Evolutionary conservation across 2,888 invertebrate species (phyloP), one percentile per base, ranked within the genome.

Genomic region (Phania funesta): DNA sequence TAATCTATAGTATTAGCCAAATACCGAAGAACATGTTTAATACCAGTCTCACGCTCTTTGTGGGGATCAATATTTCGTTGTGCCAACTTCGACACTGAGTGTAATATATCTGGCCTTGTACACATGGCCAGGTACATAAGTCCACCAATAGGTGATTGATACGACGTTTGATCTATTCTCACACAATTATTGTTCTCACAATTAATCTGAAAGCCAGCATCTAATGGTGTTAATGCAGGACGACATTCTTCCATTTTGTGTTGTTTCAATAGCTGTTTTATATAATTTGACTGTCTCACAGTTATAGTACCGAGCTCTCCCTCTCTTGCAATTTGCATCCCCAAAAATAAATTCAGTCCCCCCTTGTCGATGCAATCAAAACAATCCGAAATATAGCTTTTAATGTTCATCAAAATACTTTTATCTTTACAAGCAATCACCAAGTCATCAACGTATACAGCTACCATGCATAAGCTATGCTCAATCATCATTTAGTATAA

Each of bases 1-100:
- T 48, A 24, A 8, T 71, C 20, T 13, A 38, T 54, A 2, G 76
- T 62, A 32, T n/a, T 62, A 24, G 64, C 44, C 46, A 64, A 54
- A 35, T 70, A 77, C 3, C 78, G 24, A 18, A 78, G 46, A 29
- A 71, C 16, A 29, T 78, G 77, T 20, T 56, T 70, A 22, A 78
- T 71, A 22, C 58, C 64, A 11, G 60, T 62, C 26, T 68, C 68
- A 48, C 76, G 70, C 26, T 75, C 80, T n/a, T 56, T 65, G 9
- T 75, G 75, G 6, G 80, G 80, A 18, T 80, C 29, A 22, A 26
- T 54, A 54, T 80, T 80, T 9, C 71, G 29, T 22, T 81, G 77
- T 0, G 77, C 67, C 50, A 80, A 44, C 22, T 75, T 75, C 8
- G 80, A 44, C 9, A 70, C 41, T 13, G 70, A 76, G 38, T 76